These are phyloP conservation scores for Heliconius congener DNA, from an alignment of 1,140 invertebrate species.

Conservation along the genomic window DNA sequence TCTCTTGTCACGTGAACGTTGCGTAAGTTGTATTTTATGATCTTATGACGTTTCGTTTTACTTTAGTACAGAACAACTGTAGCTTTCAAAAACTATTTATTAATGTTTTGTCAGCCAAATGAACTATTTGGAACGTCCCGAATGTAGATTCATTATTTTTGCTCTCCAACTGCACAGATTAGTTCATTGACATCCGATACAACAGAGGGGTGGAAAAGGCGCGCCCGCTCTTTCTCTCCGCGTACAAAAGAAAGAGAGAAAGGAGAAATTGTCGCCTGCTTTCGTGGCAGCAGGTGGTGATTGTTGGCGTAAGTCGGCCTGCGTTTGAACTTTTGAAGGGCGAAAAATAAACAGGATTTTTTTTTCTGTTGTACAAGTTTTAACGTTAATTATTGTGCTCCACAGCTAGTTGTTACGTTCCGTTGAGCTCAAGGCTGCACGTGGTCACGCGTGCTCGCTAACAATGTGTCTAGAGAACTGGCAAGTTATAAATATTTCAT, in stretches of 20 bases:
- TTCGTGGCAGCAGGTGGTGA: conserved; percentile 70
- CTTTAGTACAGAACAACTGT: not conserved
- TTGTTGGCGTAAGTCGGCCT: conserved; percentile 64
- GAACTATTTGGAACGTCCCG: conserved; percentile 25
- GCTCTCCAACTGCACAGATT: conserved; percentile 61
- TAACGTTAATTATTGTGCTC: conserved; percentile 20
- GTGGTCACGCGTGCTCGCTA: conserved; percentile 8
- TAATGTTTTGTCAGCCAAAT: conserved; percentile 35
- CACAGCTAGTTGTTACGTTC: conserved; percentile 31
- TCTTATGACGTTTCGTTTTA: conserved; percentile 29
- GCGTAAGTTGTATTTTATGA: conserved; percentile 34
- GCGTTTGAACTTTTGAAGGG: conserved; percentile 75
- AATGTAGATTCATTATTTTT: conserved; percentile 46
- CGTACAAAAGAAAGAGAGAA: conserved; percentile 49
- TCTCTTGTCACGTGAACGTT: conserved; percentile 34
- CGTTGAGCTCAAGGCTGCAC: conserved; percentile 34
- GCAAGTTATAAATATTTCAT: conserved; percentile 1
- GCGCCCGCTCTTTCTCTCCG: conserved; percentile 39
- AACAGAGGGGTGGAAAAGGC: conserved; percentile 55
- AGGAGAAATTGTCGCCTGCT: conserved; percentile 64
- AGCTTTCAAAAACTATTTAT: conserved; percentile 6
- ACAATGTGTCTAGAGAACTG: conserved; percentile 3
- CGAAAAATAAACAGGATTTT: conserved; percentile 64
- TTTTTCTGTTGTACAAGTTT: conserved; percentile 21
- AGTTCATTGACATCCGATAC: conserved; percentile 76